Base-by-base conservation (phyloP, 2,888 invertebrate genomes). In the Ennomos quercinarius region DNA sequence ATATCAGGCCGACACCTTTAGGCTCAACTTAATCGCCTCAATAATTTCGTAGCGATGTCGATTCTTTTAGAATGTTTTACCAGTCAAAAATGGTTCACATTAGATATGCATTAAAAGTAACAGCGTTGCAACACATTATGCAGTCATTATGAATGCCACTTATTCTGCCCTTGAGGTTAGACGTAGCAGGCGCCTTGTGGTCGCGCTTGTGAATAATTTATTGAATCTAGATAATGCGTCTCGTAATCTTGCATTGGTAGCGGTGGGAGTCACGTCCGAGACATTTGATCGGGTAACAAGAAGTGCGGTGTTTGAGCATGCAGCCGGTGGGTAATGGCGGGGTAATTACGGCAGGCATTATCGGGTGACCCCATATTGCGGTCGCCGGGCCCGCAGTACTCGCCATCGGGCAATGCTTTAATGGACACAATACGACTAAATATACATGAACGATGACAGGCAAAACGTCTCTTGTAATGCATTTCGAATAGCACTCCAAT, bases 311-410 rank as follows among this genome's bases (percentile, higher is more conserved):
- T 87, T 87, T 87, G 86, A 68, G 76, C 76, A 73, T 74, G 73
- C 76, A 74, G 75, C 67, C 66, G 76, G 77, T 72, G 69, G 69
- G 81, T 86, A 89, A 86, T 87, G 80, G 81, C 73, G 77, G 81
- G 80, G 83, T 91, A 91, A 91, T 91, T 90, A 91, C 85, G 75
- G 75, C 84, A 80, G 78, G 76, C 83, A 89, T 89, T 91, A 91
- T 90, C 91, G 78, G 79, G 84, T 90, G 91, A 91, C 91, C 91
- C 86, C 85, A 87, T 89, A 88, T 86, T 88, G 89, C 78, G 88
- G 90, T 86, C 73, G 79, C 78, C 72, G 70, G 70, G 57, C 62
- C 63, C 65, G 67, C 27, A 68, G 72, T 34, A 45, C 48, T 76
- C 76, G 80, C 80, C 77, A 66, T 69, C 55, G 76, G 80, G 76